A percentile compares a stretch with the other conserved stretches of the same genome.
phyloP scores from a whole-genome alignment of 2,113 vertebrate genomes.

The zebrafish (Danio rerio) region GRCz12tu NC_133179.1:29128501-29129000 shows the following conservation, averaged over 20 bases:
- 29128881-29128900: no score
- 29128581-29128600: slow-evolving; percentile 39
- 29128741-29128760: neutral
- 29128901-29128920: no score
- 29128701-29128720: slow-evolving; percentile 7
- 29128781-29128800: neutral
- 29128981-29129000: no score
- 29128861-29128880: no score
- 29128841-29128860: no score
- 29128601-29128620: slow-evolving; percentile 35
- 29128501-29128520: slow-evolving; percentile 8
- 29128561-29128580: slow-evolving; percentile 38
- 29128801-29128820: no score
- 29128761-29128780: neutral
- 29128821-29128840: no score
- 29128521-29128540: slow-evolving; percentile 13
- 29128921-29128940: no score
- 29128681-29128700: slow-evolving; percentile 13
- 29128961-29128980: no score
- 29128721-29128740: neutral
- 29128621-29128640: slow-evolving; percentile 42
- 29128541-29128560: slow-evolving; percentile 28
- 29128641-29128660: slow-evolving; percentile 18
- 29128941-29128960: no score
- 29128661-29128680: slow-evolving; percentile 8